Conservation (phyloP, 2,113 vertebrate genomes). For the Marcusenius ussheri region DNA sequence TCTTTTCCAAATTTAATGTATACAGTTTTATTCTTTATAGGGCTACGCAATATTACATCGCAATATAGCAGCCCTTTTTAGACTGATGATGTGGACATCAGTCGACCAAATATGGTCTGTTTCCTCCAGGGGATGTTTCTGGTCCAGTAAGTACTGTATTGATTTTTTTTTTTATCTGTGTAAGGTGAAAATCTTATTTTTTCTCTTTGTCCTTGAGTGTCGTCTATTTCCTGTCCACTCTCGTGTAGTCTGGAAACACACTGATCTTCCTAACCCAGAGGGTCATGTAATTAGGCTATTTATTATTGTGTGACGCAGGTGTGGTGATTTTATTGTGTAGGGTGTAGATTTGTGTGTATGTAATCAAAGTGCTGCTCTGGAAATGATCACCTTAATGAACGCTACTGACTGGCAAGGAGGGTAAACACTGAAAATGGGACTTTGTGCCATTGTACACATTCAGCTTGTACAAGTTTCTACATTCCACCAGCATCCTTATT, state of each 20-base stretch:
- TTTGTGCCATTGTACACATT: not conserved
- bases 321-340: not conserved
- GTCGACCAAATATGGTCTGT: not conserved
- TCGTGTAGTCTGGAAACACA: not conserved
- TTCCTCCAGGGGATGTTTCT: not conserved
- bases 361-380: not conserved
- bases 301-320: not conserved
- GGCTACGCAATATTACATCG: not conserved
- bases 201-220: not conserved
- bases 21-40: not conserved
- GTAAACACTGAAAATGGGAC: not conserved
- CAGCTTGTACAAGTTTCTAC: not conserved
- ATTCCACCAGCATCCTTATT: constrained; percentile 2
- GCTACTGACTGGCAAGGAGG: not conserved
- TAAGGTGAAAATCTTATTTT: not conserved
- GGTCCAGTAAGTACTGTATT: not conserved
- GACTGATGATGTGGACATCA: not conserved
- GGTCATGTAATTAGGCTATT: not conserved
- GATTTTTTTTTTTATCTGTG: not conserved
- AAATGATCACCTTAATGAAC: not conserved
- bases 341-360: not conserved
- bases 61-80: not conserved
- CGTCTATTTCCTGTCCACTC: not conserved
- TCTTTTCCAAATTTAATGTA: not conserved
- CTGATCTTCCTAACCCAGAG: not conserved